phyloP scores from a whole-genome alignment of 2,113 vertebrate species.

The Anoplopoma fimbria region DNA sequence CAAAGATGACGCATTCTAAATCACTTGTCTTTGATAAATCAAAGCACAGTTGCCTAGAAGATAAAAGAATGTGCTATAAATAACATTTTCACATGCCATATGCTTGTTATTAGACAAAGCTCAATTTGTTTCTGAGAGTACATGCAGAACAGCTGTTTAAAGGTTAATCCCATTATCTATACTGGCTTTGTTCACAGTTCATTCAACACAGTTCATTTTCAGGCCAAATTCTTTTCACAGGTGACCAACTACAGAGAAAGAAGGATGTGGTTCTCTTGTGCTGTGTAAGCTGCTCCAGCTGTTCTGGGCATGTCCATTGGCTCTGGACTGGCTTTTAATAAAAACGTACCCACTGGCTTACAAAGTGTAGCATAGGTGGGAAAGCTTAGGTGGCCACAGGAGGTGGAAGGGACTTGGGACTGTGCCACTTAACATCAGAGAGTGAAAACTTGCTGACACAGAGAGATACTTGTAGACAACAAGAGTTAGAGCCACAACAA shows the following conservation, averaged over 20 bases:
- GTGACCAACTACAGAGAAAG: background rate
- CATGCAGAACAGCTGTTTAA: background rate
- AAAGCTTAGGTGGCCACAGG: background rate
- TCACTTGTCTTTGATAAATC: background rate
- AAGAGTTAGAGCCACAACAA: background rate
- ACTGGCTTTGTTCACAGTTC: background rate
- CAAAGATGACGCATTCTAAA: background rate
- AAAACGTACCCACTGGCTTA: background rate
- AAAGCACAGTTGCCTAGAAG: background rate
- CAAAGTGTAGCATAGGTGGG: background rate
- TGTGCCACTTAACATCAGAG: background rate
- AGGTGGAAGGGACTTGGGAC: background rate
- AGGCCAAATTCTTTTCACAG: background rate
- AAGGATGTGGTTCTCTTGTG: background rate
- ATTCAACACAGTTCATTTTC: background rate
- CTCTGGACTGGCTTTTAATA: too few relatives aligned
- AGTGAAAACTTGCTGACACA: constrained; percentile 3
- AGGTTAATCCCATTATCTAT: background rate
- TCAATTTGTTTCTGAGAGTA: background rate
- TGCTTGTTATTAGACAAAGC: background rate
- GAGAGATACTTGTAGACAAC: background rate
- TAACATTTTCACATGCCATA: constrained; percentile 8
- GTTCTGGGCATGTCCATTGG: background rate
- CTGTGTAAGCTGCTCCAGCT: constrained; percentile 1
- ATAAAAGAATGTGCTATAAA: constrained; percentile 18